Evolutionary conservation across 2,113 vertebrate species (phyloP).

Genomic region (Ivindomyrus marchei): DNA sequence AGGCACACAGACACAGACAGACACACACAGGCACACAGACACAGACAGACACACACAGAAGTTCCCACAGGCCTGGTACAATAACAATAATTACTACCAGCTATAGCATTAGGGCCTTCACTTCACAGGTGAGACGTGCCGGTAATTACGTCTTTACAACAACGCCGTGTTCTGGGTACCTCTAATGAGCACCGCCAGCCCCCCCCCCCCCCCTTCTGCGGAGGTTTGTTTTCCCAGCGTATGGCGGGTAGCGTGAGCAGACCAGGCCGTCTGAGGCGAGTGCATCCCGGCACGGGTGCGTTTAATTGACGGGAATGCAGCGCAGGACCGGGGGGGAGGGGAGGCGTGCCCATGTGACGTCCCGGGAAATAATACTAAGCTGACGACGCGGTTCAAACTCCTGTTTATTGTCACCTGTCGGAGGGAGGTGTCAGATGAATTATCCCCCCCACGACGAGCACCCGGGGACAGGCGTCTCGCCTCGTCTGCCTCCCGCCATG

Average conservation of each 20-base stretch:
- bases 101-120: conserved; percentile 49
- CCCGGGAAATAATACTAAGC: conserved; percentile 39
- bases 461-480: not conserved
- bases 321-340: conserved; percentile 23
- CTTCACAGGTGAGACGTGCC: conserved; percentile 44
- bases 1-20: not conserved
- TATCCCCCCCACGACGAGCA: conserved; percentile 1
- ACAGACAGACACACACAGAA: not conserved
- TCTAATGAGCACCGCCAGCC: conserved; percentile 53
- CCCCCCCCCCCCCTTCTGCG: conserved; percentile 33
- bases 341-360: conserved; percentile 49
- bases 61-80: conserved; percentile 51
- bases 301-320: conserved; percentile 58
- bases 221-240: conserved; percentile 59
- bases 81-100: conserved; percentile 61
- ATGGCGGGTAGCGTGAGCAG: conserved; percentile 13
- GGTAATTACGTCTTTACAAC: conserved; percentile 62
- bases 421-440: conserved; percentile 36
- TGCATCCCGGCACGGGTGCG: conserved; percentile 58
- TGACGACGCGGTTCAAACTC: conserved; percentile 37
- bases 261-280: conserved; percentile 38
- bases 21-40: not conserved
- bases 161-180: conserved; percentile 53
- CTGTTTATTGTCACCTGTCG: conserved; percentile 45
- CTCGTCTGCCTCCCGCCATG: not conserved